These are phyloP conservation scores for Dorcus parallelipipedus DNA, from an alignment of 2,888 invertebrate species.

Conservation along the genomic window DNA sequence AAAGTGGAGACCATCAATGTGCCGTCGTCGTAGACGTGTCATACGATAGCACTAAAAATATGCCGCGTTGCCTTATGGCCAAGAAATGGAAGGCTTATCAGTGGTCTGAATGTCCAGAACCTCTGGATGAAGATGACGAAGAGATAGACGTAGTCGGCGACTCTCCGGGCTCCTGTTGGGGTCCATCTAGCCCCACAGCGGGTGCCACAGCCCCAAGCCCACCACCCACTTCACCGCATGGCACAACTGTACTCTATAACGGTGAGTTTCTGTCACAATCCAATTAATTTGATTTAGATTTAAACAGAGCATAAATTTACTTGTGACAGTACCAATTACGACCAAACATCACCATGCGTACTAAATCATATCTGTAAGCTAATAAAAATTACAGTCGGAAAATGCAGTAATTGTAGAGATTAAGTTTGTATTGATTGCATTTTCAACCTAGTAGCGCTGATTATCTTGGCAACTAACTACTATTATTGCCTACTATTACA, in stretches of 20 bases:
- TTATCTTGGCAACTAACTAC: too few relatives aligned
- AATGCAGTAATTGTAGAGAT: constrained; percentile 7
- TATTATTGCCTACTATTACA: too few relatives aligned
- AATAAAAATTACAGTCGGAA: constrained; percentile 17
- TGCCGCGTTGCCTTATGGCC: constrained; percentile 95
- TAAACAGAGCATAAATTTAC: constrained; percentile 17
- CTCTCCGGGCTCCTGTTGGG: constrained; percentile 58
- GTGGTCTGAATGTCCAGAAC: constrained; percentile 63
- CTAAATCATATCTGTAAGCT: constrained; percentile 16
- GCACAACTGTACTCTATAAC: constrained; percentile 73
- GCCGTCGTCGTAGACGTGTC: constrained; percentile 49
- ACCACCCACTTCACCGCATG: constrained; percentile 64
- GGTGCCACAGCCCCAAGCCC: constrained; percentile 74
- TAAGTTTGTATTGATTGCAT: constrained; percentile 8
- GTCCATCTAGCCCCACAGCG: constrained; percentile 71
- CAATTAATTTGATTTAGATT: constrained; percentile 14
- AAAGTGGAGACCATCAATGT: constrained; percentile 41
- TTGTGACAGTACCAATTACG: constrained; percentile 21
- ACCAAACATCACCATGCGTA: constrained; percentile 12
- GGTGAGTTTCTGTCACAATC: constrained; percentile 54
- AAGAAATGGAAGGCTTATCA: constrained; percentile 92
- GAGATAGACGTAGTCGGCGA: constrained; percentile 82
- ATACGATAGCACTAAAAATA: constrained; percentile 57
- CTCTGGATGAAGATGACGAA: constrained; percentile 68
- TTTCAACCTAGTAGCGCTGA: neutral